Conservation (phyloP, 2,888 invertebrate species). For the Steinernema carpocapsae region DNA sequence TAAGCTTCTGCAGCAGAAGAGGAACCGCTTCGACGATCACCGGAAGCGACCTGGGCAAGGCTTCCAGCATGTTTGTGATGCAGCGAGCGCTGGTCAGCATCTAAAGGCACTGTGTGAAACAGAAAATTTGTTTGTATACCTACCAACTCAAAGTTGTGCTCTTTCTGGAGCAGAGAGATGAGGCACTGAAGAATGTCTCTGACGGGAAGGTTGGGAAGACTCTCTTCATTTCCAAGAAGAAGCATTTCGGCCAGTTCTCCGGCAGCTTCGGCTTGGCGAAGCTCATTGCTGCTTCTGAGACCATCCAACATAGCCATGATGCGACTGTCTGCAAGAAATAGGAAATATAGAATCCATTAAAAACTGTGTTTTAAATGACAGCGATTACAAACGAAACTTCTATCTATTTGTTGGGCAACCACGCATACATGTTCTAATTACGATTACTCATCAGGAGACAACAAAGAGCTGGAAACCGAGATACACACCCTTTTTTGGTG, state of each 20-base stretch:
- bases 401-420: not conserved
- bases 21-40: constrained; percentile 96
- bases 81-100: constrained; percentile 99
- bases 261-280: constrained; percentile 62
- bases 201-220: constrained; percentile 77
- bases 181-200: constrained; percentile 95
- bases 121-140: constrained; percentile 54
- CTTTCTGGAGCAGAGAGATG: constrained; percentile 88
- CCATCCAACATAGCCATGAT: constrained; percentile 57
- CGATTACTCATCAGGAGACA: no score
- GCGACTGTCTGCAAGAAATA: constrained; percentile 53
- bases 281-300: constrained; percentile 55
- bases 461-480: no score
- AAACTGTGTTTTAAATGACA: not conserved
- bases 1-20: constrained; percentile 85
- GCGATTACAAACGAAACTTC: not conserved
- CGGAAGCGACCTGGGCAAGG: constrained; percentile 87
- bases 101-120: constrained; percentile 70
- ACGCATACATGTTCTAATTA: not conserved
- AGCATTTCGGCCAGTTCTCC: constrained; percentile 59
- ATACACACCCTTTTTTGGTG: constrained; percentile 21
- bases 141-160: constrained; percentile 97
- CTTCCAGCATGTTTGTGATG: constrained; percentile 98
- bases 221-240: constrained; percentile 62
- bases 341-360: not conserved